phyloP scores from a whole-genome alignment of 1,140 invertebrate species.

The Theocolax elegans region DNA sequence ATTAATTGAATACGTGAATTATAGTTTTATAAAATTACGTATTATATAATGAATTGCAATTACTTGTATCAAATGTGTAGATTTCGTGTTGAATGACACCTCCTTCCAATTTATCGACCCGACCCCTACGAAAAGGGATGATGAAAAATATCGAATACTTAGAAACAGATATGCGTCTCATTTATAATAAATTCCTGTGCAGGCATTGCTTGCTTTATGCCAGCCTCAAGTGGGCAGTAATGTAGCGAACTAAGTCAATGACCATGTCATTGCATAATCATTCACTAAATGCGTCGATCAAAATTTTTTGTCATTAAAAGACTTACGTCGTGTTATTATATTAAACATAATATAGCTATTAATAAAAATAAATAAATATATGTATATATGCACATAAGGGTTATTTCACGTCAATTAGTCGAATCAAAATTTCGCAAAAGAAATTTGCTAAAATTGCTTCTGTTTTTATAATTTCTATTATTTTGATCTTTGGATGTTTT shows the following conservation, averaged over 20 bases:
- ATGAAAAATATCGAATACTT: slow-evolving; percentile 51
- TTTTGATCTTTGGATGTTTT: no score
- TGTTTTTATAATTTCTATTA: no score
- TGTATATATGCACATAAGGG: no score
- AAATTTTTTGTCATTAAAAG: slow-evolving; percentile 16
- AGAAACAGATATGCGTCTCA: neutral
- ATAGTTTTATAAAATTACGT: slow-evolving; percentile 17
- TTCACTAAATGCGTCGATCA: neutral
- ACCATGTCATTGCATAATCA: slow-evolving; percentile 60
- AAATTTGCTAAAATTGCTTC: no score
- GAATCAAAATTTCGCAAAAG: no score
- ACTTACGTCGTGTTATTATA: no score
- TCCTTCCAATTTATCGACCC: slow-evolving; percentile 56
- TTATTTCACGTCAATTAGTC: no score
- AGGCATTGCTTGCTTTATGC: slow-evolving; percentile 48
- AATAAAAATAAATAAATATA: neutral
- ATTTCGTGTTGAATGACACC: slow-evolving; percentile 63
- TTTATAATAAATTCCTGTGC: neutral
- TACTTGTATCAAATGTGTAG: slow-evolving; percentile 60
- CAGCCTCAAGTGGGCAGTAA: slow-evolving; percentile 64
- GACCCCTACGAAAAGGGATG: slow-evolving; percentile 66
- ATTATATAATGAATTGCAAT: slow-evolving; percentile 38
- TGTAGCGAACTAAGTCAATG: slow-evolving; percentile 61
- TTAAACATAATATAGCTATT: no score
- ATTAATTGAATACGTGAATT: slow-evolving; percentile 34